These are phyloP conservation scores for Euphonia xanthogaster DNA, from an alignment of 2,797 vertebrate species.

Conservation along the genomic window DNA sequence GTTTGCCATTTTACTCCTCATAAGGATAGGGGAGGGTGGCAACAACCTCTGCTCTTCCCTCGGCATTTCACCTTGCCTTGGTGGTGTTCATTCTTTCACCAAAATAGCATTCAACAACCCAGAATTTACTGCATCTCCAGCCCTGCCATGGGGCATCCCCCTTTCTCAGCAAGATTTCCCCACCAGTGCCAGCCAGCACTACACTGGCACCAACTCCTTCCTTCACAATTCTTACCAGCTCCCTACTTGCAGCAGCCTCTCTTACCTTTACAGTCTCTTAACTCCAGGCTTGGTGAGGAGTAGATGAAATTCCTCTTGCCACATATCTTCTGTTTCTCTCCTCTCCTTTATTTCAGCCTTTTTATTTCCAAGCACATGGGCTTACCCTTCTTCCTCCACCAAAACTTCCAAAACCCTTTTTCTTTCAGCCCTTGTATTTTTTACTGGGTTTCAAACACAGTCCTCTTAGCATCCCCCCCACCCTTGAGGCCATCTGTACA, in stretches of 20 bases:
- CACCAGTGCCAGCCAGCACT: background rate
- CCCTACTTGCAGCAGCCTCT: background rate
- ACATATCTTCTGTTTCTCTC: background rate
- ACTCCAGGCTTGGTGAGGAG: background rate
- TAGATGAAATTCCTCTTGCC: background rate
- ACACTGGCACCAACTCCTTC: background rate
- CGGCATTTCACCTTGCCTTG: background rate
- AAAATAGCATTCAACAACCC: background rate
- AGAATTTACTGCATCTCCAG: background rate
- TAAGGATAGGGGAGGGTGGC: background rate
- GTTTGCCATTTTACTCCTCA: background rate
- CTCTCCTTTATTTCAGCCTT: background rate
- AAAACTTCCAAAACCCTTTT: background rate
- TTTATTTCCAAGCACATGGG: background rate
- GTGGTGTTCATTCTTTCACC: background rate
- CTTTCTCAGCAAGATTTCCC: background rate
- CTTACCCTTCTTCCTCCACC: background rate
- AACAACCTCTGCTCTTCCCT: background rate
- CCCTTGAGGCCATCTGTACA: background rate
- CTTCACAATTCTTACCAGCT: background rate
- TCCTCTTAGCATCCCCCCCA: background rate
- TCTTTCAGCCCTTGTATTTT: background rate
- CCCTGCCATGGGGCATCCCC: background rate
- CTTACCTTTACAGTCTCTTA: background rate
- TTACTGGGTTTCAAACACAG: background rate